Percentiles rank a stretch among this genome's conserved stretches.
phyloP scores from a whole-genome alignment of 2,797 vertebrate species.

The Scomberomorus guttatus region DNA sequence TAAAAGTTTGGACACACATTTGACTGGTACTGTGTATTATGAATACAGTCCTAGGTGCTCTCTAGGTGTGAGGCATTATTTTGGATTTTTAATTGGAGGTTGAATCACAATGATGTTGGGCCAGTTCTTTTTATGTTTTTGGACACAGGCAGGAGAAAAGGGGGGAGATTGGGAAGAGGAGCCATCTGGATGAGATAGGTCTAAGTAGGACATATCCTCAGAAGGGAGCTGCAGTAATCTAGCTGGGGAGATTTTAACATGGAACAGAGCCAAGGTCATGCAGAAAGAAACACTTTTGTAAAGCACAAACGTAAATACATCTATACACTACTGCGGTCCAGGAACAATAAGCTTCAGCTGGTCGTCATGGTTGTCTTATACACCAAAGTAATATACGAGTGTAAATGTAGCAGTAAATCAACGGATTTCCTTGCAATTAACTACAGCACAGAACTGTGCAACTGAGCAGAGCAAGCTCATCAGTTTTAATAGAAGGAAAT shows the following conservation, averaged over 20 bases:
- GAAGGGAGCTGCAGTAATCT: slow-evolving; percentile 10
- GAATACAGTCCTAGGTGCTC: neutral
- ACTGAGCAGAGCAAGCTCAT: neutral
- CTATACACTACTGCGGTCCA: neutral
- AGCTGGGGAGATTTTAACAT: slow-evolving; percentile 2
- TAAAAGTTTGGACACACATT: too few species aligned
- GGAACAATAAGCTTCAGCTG: neutral
- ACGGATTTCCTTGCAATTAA: neutral
- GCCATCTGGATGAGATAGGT: slow-evolving; percentile 18
- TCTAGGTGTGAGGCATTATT: neutral
- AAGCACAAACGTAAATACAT: neutral
- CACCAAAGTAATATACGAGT: neutral
- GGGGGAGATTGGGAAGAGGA: slow-evolving; percentile 1
- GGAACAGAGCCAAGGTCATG: neutral
- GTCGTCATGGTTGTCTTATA: neutral
- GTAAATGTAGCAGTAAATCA: neutral
- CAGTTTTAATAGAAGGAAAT: neutral
- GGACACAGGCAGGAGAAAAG: slow-evolving; percentile 4
- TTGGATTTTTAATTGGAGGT: neutral
- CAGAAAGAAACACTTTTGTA: slow-evolving; percentile 2
- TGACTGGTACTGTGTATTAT: too few species aligned
- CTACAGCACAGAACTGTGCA: neutral
- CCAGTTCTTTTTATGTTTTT: slow-evolving; percentile 23
- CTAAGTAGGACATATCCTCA: slow-evolving; percentile 23
- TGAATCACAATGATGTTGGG: slow-evolving; percentile 9